These are phyloP conservation scores for Manis pentadactyla DNA, from an alignment of 2,797 vertebrate species.

Conservation along the genomic window DNA sequence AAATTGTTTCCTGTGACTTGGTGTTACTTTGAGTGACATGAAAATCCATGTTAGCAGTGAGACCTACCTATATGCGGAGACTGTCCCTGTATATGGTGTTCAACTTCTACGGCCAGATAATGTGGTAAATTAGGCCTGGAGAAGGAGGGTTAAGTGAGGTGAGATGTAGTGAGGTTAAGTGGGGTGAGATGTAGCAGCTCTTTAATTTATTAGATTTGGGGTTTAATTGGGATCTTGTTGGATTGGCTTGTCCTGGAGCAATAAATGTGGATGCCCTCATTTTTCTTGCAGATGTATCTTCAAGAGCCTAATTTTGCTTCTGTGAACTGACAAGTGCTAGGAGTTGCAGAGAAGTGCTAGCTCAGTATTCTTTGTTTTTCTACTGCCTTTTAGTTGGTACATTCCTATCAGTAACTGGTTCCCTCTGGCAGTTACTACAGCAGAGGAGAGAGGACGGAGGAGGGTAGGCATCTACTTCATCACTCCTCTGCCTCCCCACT, in stretches of 20 bases:
- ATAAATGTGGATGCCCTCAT: not conserved
- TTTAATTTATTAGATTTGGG: slow-evolving; percentile 34
- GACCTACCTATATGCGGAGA: not conserved
- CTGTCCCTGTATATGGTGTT: not conserved
- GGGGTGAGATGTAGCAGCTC: not conserved
- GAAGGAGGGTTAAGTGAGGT: not conserved
- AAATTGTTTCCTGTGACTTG: slow-evolving; percentile 8
- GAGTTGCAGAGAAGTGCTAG: not conserved
- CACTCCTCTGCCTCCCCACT: not conserved
- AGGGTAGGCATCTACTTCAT: not conserved
- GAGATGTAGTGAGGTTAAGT: not conserved
- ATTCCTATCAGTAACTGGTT: not conserved
- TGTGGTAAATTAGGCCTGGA: not conserved
- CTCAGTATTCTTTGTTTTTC: slow-evolving; percentile 44
- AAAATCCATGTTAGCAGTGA: not conserved
- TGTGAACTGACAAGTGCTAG: slow-evolving; percentile 28
- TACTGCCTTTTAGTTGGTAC: not conserved
- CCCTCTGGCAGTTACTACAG: not conserved
- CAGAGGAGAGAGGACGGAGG: not conserved
- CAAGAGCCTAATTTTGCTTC: slow-evolving; percentile 14
- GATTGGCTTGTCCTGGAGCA: not conserved
- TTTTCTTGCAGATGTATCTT: slow-evolving; percentile 29
- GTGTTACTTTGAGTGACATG: slow-evolving; percentile 13
- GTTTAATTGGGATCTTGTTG: slow-evolving; percentile 25
- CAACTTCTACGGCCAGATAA: not conserved